These are phyloP conservation scores for Lophochroa leadbeateri DNA, from an alignment of 2,113 vertebrate genomes.

Conservation along the genomic window DNA sequence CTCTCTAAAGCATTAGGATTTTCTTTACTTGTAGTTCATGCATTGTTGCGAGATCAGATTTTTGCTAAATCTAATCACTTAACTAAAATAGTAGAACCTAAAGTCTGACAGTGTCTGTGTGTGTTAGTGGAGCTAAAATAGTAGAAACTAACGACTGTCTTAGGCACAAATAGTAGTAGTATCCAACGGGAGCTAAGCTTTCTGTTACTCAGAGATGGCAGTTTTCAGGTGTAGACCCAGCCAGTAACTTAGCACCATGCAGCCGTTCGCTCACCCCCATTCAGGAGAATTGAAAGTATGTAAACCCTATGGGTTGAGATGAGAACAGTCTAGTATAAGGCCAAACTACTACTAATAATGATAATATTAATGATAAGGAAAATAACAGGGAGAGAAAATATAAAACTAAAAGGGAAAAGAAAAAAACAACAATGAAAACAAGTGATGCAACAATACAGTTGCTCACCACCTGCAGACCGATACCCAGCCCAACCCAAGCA, in stretches of 20 bases:
- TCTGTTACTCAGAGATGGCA: rapidly evolving
- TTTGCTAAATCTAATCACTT: not conserved
- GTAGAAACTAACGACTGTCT: not conserved
- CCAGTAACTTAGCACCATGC: not conserved
- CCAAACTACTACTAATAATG: not conserved
- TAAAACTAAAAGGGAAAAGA: not conserved
- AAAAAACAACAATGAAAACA: not conserved
- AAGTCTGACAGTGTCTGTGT: not conserved
- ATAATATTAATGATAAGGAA: not conserved
- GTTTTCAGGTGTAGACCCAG: not conserved
- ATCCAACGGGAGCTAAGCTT: not conserved
- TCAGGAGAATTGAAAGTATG: not conserved
- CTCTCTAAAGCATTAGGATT: not conserved
- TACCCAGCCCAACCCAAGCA: not conserved
- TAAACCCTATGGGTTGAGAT: not conserved
- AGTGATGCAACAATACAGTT: not conserved
- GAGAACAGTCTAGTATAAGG: not conserved
- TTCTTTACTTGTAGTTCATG: not conserved
- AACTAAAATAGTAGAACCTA: not conserved
- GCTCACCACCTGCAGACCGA: not conserved
- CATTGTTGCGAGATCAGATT: rapidly evolving
- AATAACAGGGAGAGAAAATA: not conserved
- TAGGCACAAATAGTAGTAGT: not conserved
- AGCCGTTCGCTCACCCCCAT: not conserved
- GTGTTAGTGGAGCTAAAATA: not conserved